Evolutionary conservation across 2,888 invertebrate species (phyloP).

Genomic region (Anodontia alba): DNA sequence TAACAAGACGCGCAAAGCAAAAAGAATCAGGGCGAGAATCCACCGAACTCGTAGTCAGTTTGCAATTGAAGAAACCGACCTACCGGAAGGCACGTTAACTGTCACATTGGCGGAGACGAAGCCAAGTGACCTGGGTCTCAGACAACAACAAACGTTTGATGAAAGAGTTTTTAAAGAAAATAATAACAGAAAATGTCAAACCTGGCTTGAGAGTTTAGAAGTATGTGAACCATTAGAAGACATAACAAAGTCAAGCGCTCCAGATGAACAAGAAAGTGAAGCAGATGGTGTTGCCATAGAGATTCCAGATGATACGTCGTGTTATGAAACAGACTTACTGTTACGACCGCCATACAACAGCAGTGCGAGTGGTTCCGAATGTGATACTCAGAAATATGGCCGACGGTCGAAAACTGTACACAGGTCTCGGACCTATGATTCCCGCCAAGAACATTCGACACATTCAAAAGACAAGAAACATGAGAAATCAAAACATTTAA

Average conservation of each 20-base stretch:
- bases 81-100: conserved; percentile 75
- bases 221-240: conserved; percentile 78
- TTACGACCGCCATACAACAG: conserved; percentile 53
- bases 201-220: conserved; percentile 78
- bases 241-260: conserved; percentile 59
- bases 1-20: conserved; percentile 62
- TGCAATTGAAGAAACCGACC: conserved; percentile 74
- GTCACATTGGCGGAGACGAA: conserved; percentile 76
- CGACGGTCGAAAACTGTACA: conserved; percentile 21
- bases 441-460: conserved; percentile 6
- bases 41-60: conserved; percentile 80
- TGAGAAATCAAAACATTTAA: conserved; percentile 5
- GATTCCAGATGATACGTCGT: conserved; percentile 70
- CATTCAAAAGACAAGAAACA: conserved; percentile 3
- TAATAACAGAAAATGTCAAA: conserved; percentile 78
- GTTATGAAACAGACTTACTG: conserved; percentile 60
- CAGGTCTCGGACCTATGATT: conserved; percentile 28
- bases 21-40: conserved; percentile 74
- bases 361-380: conserved; percentile 62
- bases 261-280: conserved; percentile 50
- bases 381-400: conserved; percentile 30
- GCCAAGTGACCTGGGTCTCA: conserved; percentile 73
- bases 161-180: conserved; percentile 72
- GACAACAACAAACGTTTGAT: conserved; percentile 52
- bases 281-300: conserved; percentile 71